A percentile compares a stretch with the other conserved stretches of the same genome.
Evolutionary conservation across 2,113 vertebrate genomes (phyloP).

Genomic region (Saguinus imperator): DNA sequence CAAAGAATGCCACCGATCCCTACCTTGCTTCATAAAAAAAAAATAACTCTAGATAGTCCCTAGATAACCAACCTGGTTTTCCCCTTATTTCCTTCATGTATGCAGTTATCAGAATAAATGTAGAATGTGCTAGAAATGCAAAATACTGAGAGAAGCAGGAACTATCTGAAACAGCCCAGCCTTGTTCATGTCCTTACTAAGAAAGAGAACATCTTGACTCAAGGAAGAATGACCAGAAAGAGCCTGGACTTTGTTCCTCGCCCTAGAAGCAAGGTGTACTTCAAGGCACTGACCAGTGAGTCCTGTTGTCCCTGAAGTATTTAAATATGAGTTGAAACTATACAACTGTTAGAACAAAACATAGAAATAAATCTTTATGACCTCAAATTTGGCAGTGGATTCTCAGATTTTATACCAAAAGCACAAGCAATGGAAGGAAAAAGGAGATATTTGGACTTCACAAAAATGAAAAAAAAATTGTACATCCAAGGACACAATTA

Average conservation of each 20-base stretch:
- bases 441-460: background rate
- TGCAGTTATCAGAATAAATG: background rate
- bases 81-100: background rate
- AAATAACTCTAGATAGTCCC: background rate
- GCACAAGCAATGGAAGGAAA: background rate
- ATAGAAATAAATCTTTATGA: background rate
- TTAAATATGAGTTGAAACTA: background rate
- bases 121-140: background rate
- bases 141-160: background rate
- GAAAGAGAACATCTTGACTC: background rate
- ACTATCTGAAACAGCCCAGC: background rate
- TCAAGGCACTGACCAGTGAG: background rate
- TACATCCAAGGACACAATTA: background rate
- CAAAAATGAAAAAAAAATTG: background rate
- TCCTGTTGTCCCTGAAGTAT: background rate
- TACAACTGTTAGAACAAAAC: background rate
- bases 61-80: background rate
- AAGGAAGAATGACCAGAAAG: background rate
- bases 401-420: background rate
- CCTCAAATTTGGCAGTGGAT: background rate
- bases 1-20: background rate
- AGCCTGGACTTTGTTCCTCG: background rate
- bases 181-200: background rate
- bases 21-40: background rate
- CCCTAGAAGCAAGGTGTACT: background rate